A percentile compares a stretch with the other conserved stretches of the same genome.
These are phyloP conservation scores for Hoplostethus mediterraneus DNA, from an alignment of 2,797 vertebrate species.

Conservation along the genomic window DNA sequence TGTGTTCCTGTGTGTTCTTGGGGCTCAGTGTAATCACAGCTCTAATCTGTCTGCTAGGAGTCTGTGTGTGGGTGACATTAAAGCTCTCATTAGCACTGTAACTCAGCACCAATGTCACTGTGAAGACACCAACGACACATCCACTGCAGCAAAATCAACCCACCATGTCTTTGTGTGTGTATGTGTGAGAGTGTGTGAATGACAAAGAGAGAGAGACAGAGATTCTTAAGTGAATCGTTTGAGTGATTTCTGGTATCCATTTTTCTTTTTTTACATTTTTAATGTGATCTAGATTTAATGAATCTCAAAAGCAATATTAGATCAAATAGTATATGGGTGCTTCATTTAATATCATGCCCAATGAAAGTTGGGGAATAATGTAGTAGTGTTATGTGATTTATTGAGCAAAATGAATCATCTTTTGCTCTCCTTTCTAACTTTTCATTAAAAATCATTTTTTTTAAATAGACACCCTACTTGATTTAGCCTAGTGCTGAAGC, in stretches of 20 bases:
- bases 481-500: conserved; percentile 42
- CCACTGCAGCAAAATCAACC: conserved; percentile 63
- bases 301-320: conserved; percentile 39
- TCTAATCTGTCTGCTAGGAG: conserved; percentile 78
- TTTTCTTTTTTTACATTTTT: conserved; percentile 31
- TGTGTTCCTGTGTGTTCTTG: conserved; percentile 62
- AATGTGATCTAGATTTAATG: conserved; percentile 38
- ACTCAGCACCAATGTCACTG: conserved; percentile 80
- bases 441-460: conserved; percentile 51
- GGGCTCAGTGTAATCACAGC: conserved; percentile 74
- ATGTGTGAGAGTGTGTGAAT: background rate
- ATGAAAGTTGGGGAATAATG: conserved; percentile 36
- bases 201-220: background rate
- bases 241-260: conserved; percentile 37
- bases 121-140: conserved; percentile 76
- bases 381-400: conserved; percentile 30
- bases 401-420: conserved; percentile 35
- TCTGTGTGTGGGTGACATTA: conserved; percentile 83
- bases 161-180: conserved; percentile 35
- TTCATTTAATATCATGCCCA: conserved; percentile 36
- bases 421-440: conserved; percentile 19
- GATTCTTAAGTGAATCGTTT: background rate
- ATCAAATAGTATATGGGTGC: conserved; percentile 27
- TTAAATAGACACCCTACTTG: conserved; percentile 37
- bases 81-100: conserved; percentile 83